Base-by-base conservation (phyloP, 2,113 vertebrate species). In the Callipepla californica region DNA sequence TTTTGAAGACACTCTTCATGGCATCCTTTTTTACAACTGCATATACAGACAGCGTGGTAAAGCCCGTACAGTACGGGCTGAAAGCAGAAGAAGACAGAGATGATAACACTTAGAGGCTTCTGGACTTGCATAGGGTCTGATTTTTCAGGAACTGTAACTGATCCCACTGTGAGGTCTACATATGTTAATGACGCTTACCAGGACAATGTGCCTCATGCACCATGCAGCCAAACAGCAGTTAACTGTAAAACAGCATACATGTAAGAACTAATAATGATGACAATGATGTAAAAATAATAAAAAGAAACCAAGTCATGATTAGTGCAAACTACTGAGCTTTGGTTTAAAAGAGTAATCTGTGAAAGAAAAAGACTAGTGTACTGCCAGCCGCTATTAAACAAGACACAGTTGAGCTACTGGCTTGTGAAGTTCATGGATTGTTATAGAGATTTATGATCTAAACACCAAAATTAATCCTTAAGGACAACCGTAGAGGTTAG, bases 201-300 rank as follows among this genome's bases (percentile, higher is more conserved):
- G 98, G 97, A 97, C 96, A 97, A 97, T 94, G 97, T 97, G 97
- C 97, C 96, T 98, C 98, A 99, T 99, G 99, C 98, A 99, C 98
- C 99, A 99, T 99, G 98, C 99, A 99, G 98, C 97, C 95, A 98
- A 98, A 98, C 98, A 98, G 98, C 97, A 98, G 98, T 99, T 99
- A 99, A 99, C 99, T 99, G 99, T 98, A 99, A 99, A 99, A 99
- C 97, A 99, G 97, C 97, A 98, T n/a, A 98, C 96, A 97, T 90
- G 97, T 98, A 96, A 98, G 98, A 98, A 85, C 98, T 97, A 94
- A 96, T 97, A 82, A 97, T 94, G 95, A 94, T 91, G 93, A 83
- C 85, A 91, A 97, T 48, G 84, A 95, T 88, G 79, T 82, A 80
- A 81, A 20, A 80, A 88, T 30, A 75, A 47, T 48, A 38, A 36